phyloP scores from a whole-genome alignment of 2,113 vertebrate genomes.

The Hippocampus guttulatus region DNA sequence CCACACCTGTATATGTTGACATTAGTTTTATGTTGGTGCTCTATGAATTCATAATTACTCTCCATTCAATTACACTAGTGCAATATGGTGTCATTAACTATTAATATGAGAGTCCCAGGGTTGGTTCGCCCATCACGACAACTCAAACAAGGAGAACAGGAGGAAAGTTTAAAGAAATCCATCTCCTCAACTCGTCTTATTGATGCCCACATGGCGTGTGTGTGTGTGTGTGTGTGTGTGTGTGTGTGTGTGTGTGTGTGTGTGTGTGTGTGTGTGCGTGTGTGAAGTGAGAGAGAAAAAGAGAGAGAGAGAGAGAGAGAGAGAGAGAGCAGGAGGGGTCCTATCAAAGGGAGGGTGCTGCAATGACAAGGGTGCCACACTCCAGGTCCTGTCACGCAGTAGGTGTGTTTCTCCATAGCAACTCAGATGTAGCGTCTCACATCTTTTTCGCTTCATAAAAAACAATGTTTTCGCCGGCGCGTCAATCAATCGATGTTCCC shows the following conservation, averaged over 20 bases:
- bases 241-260: conserved; percentile 18
- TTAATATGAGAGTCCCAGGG: conserved; percentile 34
- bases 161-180: conserved; percentile 51
- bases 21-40: neutral
- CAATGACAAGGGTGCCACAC: conserved; percentile 60
- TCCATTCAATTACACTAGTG: conserved; percentile 17
- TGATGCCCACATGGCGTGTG: conserved; percentile 33
- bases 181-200: conserved; percentile 35
- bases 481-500: conserved; percentile 58
- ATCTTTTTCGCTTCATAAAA: conserved; percentile 63
- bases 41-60: conserved; percentile 19
- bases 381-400: conserved; percentile 53
- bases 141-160: conserved; percentile 21
- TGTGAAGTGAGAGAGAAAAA: neutral
- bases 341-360: conserved; percentile 39
- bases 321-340: conserved; percentile 1
- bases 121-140: conserved; percentile 21
- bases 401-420: conserved; percentile 60
- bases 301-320: too few relatives aligned
- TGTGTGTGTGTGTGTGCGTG: conserved; percentile 17
- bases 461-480: conserved; percentile 43
- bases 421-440: conserved; percentile 55
- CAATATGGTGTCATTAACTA: conserved; percentile 36
- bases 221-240: conserved; percentile 20
- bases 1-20: neutral